Evolutionary conservation across 1,140 invertebrate genomes (phyloP), one percentile per base, ranked within the genome.

Genomic region (Cotesia chilonis): DNA sequence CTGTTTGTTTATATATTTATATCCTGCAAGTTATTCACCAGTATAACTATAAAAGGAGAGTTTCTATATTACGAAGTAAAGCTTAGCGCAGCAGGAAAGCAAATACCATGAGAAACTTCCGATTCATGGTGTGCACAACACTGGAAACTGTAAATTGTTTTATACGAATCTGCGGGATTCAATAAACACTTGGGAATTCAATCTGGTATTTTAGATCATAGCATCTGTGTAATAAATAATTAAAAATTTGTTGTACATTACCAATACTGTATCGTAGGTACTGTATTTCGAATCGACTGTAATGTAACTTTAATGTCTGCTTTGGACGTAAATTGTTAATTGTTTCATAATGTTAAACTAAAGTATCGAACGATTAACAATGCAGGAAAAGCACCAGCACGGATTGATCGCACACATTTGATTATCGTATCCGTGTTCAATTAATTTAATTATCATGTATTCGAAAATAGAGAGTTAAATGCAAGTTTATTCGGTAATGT

Each of bases 101-200:
- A 59, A 59, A 59, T 20, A 17, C 14, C 20, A 59, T 59, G 57
- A 59, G 57, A 59, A 47, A 59, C 57, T 59, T 59, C 57, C 57
- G 57, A 59, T 59, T 59, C 57, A 9, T 59, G 20, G 14, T 59
- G 6, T 47, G 57, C 28, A 9, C 20, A 59, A 20, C 57, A 0
- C 7, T 59, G 57, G 57, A 59, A 59, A 59, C 57, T 59, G 57
- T 59, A 59, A 59, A 59, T 59, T 59, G 57, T 59, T 59, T 59
- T 59, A 28, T 59, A 20, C 57, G 57, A 5, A 20, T 59, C 17
- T 7, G 20, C 20, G 17, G 57, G 57, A 59, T 59, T 28, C 57
- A 59, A 59, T 59, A 59, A 9, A 59, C 57, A 59, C 14, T 59
- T 20, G 2, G n/a, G 57, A 28, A 59, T 59, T 9, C 3, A 59